These are phyloP conservation scores for Euzophera pinguis DNA, from an alignment of 2,888 invertebrate genomes.

Conservation along the genomic window DNA sequence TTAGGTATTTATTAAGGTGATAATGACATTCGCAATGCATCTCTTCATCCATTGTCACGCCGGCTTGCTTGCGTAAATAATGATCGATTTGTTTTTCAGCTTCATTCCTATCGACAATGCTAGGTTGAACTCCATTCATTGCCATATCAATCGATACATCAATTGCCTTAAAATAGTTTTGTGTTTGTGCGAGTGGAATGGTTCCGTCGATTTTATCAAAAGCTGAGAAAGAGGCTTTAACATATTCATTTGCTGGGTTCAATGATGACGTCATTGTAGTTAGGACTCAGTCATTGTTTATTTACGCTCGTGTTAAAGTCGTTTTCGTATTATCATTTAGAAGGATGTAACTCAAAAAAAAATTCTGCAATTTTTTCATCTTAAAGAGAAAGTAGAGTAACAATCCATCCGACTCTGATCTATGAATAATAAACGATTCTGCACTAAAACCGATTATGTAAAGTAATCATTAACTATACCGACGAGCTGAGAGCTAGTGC, in stretches of 20 bases:
- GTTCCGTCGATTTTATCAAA: background rate
- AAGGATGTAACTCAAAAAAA: slow-evolving; percentile 9
- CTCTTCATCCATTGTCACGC: slow-evolving; percentile 42
- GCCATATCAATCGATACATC: slow-evolving; percentile 1
- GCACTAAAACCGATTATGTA: background rate
- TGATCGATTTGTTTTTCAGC: slow-evolving; percentile 53
- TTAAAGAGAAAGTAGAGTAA: background rate
- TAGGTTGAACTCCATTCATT: slow-evolving; percentile 8
- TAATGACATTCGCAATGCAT: slow-evolving; percentile 65
- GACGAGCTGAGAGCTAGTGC: background rate
- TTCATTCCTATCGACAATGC: slow-evolving; percentile 23
- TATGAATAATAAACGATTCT: background rate
- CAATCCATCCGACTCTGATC: background rate
- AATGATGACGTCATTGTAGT: background rate
- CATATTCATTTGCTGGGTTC: background rate
- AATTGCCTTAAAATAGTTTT: background rate
- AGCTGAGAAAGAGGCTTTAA: background rate
- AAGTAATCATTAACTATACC: background rate
- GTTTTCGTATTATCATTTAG: background rate
- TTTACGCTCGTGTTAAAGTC: background rate
- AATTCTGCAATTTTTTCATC: background rate
- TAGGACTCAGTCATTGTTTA: background rate
- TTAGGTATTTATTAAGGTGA: slow-evolving; percentile 12
- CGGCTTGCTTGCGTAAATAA: slow-evolving; percentile 68
- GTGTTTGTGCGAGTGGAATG: background rate